A percentile compares a stretch with the other conserved stretches of the same genome.
Conservation (phyloP, 2,113 vertebrate genomes). For the Chamaetylas fuelleborni region DNA sequence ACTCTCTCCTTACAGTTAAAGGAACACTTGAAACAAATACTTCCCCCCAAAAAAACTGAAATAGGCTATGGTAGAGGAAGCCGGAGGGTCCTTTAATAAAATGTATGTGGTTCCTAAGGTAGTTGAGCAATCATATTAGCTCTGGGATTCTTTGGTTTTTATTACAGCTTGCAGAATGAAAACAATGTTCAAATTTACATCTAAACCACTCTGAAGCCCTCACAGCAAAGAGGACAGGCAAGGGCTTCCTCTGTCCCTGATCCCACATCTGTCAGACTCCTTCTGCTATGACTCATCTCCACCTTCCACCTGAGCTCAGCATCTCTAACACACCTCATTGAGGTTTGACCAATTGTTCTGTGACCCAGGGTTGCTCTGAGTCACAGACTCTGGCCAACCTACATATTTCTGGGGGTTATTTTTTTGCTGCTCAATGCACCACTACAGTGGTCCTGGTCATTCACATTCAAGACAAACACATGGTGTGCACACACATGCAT, state of each 20-base stretch:
- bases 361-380: background rate
- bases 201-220: background rate
- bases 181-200: background rate
- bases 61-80: background rate
- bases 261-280: background rate
- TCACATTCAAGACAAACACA: conserved; percentile 4
- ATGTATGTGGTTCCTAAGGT: background rate
- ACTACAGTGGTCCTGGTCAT: background rate
- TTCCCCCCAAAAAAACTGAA: background rate
- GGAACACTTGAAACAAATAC: background rate
- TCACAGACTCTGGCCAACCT: background rate
- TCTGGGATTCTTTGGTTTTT: background rate
- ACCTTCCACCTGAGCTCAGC: background rate
- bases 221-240: background rate
- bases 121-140: background rate
- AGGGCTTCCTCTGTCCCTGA: background rate
- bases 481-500: background rate
- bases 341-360: background rate
- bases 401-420: background rate
- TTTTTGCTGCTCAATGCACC: background rate
- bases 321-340: background rate
- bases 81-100: background rate
- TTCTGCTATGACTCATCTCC: background rate
- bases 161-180: background rate
- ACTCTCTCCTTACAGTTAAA: background rate